Evolutionary conservation across 2,113 vertebrate genomes (phyloP), one percentile per base, ranked within the genome.

Genomic region (Xiphorhynchus elegans): DNA sequence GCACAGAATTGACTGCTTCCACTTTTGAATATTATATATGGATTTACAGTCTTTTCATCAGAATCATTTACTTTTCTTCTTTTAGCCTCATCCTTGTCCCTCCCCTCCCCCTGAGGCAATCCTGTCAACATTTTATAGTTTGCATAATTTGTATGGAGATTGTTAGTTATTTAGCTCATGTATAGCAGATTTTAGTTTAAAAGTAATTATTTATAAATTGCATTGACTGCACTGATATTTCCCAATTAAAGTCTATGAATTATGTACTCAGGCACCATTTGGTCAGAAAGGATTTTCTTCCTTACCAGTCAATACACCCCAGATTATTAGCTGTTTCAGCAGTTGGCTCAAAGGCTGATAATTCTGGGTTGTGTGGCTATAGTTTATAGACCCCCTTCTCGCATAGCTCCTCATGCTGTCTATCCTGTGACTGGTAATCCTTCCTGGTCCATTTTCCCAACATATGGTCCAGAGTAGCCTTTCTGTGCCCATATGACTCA

Each of bases 401-500:
- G 20, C 40, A 72, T 6, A 76, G n/a, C 23, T 70, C 46, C 19
- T 96, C 33, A 77, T 73, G 40, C 5, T 93, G 55, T 75, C 90
- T 37, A 42, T 93, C 39, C 59, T 83, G 40, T 17, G 46, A 46
- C 44, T 79, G 62, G 67, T 44, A 96, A 95, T 52, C 33, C 29
- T 95, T 95, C 52, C 59, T 94, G 50, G 74, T 81, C 59, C 50
- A 44, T 73, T 95, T 97, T 95, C 49, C 67, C 77, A 91, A 44
- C 81, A 93, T 84, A 83, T 89, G 74, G 66, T 87, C 64, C 74
- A 90, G 62, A 91, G 59, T 80, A 97, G 90, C 26, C 40, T 96
- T 96, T 97, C 81, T 72, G 67, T 85, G 74, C 50, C 80, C 90
- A 87, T 93, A 96, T 89, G 84, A 85, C 90, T 26, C 58, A 97